Conservation (phyloP, 37 sponge, comb jelly and placozoan species). For the Eunapius fragilis region DNA sequence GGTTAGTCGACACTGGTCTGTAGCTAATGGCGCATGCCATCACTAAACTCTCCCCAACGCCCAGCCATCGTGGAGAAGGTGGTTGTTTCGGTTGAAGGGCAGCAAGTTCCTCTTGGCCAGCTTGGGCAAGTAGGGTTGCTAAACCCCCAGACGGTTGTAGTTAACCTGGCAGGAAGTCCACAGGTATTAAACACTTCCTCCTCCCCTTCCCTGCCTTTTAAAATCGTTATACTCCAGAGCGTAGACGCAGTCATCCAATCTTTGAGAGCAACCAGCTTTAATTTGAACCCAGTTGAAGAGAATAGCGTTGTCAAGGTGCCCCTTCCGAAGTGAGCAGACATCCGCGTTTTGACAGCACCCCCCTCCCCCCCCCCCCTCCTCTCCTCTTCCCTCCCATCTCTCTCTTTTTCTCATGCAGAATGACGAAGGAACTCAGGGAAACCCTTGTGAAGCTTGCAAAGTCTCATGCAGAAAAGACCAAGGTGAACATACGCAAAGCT, state of each 20-base stretch:
- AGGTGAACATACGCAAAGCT: constrained; percentile 55
- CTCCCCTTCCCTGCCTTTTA: too few species aligned
- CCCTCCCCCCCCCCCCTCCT: too few species aligned
- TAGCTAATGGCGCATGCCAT: too few species aligned
- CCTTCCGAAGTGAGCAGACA: constrained; percentile 79
- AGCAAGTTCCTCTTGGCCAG: constrained; percentile 43
- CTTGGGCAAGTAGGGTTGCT: constrained; percentile 71
- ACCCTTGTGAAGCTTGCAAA: constrained; percentile 76
- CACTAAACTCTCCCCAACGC: too few species aligned
- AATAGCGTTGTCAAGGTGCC: constrained; percentile 56
- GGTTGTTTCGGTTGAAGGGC: constrained; percentile 41
- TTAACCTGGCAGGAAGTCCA: constrained; percentile 66
- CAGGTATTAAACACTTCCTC: too few species aligned
- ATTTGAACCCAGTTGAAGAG: constrained; percentile 62
- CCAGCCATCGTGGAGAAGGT: constrained; percentile 52
- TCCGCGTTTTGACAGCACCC: too few species aligned
- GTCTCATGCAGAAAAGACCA: constrained; percentile 66
- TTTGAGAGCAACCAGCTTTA: constrained; percentile 20
- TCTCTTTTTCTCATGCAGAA: constrained; percentile 31
- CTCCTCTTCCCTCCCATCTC: neutral
- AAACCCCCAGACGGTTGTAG: constrained; percentile 56
- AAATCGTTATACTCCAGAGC: too few species aligned
- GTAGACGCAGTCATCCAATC: constrained; percentile 39
- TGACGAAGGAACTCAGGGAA: constrained; percentile 73
- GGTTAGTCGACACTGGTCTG: too few species aligned